phyloP scores from a whole-genome alignment of 2,113 vertebrate genomes.

The Oryzias melastigma region DNA sequence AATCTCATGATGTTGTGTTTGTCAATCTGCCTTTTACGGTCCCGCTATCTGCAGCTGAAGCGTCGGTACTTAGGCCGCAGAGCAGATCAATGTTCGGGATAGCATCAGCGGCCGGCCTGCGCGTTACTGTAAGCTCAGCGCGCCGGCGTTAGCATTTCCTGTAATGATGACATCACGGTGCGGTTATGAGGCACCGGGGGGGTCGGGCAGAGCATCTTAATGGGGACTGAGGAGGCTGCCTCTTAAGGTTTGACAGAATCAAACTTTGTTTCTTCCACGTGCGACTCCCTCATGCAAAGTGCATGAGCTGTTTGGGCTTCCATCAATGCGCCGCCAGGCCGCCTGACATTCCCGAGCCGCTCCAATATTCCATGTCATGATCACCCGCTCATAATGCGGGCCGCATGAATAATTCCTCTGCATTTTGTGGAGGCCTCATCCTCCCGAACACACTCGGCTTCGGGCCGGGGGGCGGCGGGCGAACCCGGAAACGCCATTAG shows the following conservation, averaged over 20 bases:
- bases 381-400: constrained; percentile 66
- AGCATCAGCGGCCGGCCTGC: constrained; percentile 64
- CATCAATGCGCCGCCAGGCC: constrained; percentile 52
- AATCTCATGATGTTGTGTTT: constrained; percentile 68
- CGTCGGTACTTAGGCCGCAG: constrained; percentile 65
- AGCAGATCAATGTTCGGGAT: constrained; percentile 71
- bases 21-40: constrained; percentile 71
- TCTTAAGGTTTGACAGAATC: constrained; percentile 32
- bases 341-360: constrained; percentile 62
- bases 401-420: constrained; percentile 73
- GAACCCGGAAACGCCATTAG: constrained; percentile 96
- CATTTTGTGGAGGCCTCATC: constrained; percentile 68
- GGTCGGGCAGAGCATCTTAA: constrained; percentile 40
- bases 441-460: constrained; percentile 75
- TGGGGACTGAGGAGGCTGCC: constrained; percentile 16
- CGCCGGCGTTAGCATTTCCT: constrained; percentile 70
- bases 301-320: constrained; percentile 40
- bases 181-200: constrained; percentile 52
- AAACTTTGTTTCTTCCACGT: constrained; percentile 14
- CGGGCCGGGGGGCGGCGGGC: constrained; percentile 64
- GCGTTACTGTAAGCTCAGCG: constrained; percentile 73
- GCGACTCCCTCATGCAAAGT: constrained; percentile 11
- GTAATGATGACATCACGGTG: constrained; percentile 70
- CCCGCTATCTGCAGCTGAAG: constrained; percentile 69
- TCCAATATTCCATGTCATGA: constrained; percentile 74